Percentiles rank a stretch among this genome's conserved stretches.
These are phyloP conservation scores for Melinaea marsaeus DNA, from an alignment of 2,888 invertebrate genomes.

Conservation along the genomic window DNA sequence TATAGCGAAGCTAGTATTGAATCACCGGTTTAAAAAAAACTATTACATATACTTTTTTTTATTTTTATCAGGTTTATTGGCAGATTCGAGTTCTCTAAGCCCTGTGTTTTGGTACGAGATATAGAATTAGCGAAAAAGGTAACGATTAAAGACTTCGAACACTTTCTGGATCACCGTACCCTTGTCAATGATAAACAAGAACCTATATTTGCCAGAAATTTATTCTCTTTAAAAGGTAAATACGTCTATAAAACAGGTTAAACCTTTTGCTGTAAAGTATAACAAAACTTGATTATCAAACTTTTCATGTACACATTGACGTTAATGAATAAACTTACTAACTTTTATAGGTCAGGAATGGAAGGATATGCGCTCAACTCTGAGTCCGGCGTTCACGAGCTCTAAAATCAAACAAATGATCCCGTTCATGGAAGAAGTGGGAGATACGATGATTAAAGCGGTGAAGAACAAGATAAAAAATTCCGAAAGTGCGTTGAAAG, in stretches of 20 bases:
- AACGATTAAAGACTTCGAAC: constrained; percentile 74
- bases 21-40: neutral
- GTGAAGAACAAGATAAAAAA: constrained; percentile 44
- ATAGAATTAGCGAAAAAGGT: constrained; percentile 70
- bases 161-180: constrained; percentile 68
- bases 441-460: constrained; percentile 50
- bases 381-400: constrained; percentile 73
- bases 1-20: neutral
- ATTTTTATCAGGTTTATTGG: constrained; percentile 53
- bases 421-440: constrained; percentile 64
- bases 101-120: constrained; percentile 59
- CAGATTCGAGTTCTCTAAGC: constrained; percentile 57
- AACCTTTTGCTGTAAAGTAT: too few relatives aligned
- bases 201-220: constrained; percentile 67
- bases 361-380: constrained; percentile 65
- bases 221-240: constrained; percentile 67
- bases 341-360: constrained; percentile 49
- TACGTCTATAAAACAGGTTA: neutral
- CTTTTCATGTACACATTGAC: too few relatives aligned
- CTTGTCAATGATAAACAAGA: constrained; percentile 53
- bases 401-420: constrained; percentile 70
- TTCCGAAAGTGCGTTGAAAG: constrained; percentile 38
- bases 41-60: neutral
- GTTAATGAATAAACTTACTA: neutral
- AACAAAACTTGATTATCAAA: too few relatives aligned